phyloP scores from a whole-genome alignment of 1,140 invertebrate species.

The Streblospio benedicti region DNA sequence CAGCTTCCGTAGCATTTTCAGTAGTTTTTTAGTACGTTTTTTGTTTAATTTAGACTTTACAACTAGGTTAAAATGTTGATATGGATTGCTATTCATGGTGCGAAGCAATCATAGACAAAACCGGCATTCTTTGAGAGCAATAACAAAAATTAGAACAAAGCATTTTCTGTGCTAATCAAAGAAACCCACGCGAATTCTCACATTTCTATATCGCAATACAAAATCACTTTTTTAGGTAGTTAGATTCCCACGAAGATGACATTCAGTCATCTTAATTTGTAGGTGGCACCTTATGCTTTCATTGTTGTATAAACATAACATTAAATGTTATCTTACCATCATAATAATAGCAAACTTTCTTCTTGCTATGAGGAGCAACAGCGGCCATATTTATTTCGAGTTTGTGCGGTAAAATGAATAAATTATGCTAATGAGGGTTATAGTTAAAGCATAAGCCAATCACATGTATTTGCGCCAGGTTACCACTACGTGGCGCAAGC shows the following conservation, averaged over 20 bases:
- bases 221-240: background rate
- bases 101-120: too few species aligned
- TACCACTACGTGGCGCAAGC: too few species aligned
- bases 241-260: background rate
- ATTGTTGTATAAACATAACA: conserved; percentile 2
- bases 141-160: background rate
- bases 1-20: too few species aligned
- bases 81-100: too few species aligned
- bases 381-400: conserved; percentile 11
- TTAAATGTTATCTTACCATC: conserved; percentile 72
- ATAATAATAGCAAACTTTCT: conserved; percentile 89
- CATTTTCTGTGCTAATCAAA: background rate
- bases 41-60: too few species aligned
- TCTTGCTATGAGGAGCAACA: conserved; percentile 23
- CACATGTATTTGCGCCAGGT: too few species aligned
- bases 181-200: background rate
- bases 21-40: too few species aligned
- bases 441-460: too few species aligned
- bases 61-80: too few species aligned
- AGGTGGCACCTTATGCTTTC: conserved; percentile 20
- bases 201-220: background rate
- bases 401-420: too few species aligned
- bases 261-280: background rate
- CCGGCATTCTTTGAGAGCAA: too few species aligned
- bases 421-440: too few species aligned